Conservation (phyloP, 2,797 vertebrate genomes). For the Enteromius afrohamiltoni region DNA sequence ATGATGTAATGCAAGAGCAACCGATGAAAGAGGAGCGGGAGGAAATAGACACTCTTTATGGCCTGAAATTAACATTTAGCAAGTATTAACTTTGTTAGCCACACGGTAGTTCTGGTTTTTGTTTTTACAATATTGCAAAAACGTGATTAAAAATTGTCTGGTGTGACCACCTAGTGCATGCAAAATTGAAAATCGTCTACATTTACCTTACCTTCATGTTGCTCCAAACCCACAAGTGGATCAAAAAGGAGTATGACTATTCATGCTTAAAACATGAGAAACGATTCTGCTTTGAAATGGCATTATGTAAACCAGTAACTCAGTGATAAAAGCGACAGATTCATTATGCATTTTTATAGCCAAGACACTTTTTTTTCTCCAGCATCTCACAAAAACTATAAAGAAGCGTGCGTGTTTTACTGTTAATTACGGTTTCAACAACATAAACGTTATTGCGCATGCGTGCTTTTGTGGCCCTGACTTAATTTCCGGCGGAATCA, state of each 20-base stretch:
- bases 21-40: background rate
- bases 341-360: background rate
- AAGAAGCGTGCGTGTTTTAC: too few relatives aligned
- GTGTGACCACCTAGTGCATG: background rate
- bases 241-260: background rate
- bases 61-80: background rate
- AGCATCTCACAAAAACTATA: background rate
- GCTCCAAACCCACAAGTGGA: background rate
- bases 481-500: too few relatives aligned
- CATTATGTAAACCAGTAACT: background rate
- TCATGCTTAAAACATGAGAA: background rate
- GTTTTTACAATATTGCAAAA: background rate
- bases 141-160: background rate
- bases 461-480: too few relatives aligned
- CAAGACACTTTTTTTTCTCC: background rate
- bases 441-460: too few relatives aligned
- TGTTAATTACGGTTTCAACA: too few relatives aligned
- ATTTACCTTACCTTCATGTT: background rate
- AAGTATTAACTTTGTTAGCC: background rate
- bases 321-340: background rate
- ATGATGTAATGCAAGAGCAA: conserved; percentile 38
- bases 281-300: background rate
- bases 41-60: background rate
- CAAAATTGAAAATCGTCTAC: background rate
- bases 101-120: too few relatives aligned